These are phyloP conservation scores for Rallus limicola DNA, from an alignment of 2,113 vertebrate genomes.

Conservation along the genomic window DNA sequence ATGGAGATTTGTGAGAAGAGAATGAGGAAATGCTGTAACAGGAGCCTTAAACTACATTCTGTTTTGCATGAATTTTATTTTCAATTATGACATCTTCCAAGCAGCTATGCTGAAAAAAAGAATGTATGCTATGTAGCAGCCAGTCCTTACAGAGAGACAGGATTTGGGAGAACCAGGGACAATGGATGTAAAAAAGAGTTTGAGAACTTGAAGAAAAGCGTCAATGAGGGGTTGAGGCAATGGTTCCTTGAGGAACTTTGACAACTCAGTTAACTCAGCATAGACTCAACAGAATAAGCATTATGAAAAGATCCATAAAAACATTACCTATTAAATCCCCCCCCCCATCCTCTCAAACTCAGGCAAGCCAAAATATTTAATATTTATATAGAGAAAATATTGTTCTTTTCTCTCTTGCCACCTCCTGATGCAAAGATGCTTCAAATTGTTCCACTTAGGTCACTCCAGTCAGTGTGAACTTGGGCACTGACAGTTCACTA, in stretches of 20 bases:
- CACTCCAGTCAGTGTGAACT: not conserved
- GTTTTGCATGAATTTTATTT: not conserved
- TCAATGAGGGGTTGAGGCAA: not conserved
- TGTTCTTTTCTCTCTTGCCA: not conserved
- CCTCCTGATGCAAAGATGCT: not conserved
- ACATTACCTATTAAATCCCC: not conserved
- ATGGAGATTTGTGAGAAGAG: not conserved
- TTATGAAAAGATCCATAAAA: not conserved
- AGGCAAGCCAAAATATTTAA: not conserved
- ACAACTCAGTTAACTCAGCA: not conserved
- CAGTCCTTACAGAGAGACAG: not conserved
- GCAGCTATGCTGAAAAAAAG: not conserved
- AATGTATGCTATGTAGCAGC: not conserved
- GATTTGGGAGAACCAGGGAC: not conserved
- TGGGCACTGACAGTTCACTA: slow-evolving; percentile 18
- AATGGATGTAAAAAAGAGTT: not conserved
- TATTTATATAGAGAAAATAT: not conserved
- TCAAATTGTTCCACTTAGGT: not conserved
- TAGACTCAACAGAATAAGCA: not conserved
- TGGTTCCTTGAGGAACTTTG: not conserved
- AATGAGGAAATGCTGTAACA: not conserved
- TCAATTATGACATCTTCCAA: not conserved
- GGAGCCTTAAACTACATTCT: not conserved
- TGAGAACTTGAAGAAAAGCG: not conserved
- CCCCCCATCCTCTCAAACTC: not conserved